These are phyloP conservation scores for Ruditapes philippinarum DNA, from an alignment of 1,140 invertebrate genomes.

Conservation along the genomic window DNA sequence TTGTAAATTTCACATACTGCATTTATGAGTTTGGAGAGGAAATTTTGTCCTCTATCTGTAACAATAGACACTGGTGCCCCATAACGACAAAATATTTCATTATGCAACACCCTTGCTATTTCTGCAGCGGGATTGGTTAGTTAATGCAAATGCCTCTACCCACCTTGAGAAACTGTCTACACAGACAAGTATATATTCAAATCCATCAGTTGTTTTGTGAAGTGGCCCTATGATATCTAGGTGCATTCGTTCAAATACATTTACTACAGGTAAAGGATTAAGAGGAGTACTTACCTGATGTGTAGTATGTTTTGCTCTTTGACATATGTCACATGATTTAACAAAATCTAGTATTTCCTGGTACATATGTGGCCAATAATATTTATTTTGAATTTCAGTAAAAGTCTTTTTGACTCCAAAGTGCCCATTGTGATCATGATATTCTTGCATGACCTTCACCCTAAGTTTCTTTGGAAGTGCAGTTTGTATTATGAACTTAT, in stretches of 20 bases:
- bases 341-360: conserved; percentile 18
- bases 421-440: conserved; percentile 64
- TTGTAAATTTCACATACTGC: conserved; percentile 71
- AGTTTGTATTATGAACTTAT: conserved; percentile 28
- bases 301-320: background rate
- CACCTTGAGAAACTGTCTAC: conserved; percentile 52
- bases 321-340: conserved; percentile 39
- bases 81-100: conserved; percentile 61
- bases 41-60: conserved; percentile 62
- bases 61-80: conserved; percentile 41
- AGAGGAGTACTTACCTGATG: background rate
- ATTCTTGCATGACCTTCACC: conserved; percentile 42
- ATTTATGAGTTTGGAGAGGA: conserved; percentile 64
- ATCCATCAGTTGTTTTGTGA: conserved; percentile 13
- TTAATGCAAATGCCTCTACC: conserved; percentile 62
- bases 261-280: conserved; percentile 42
- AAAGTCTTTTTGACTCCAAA: conserved; percentile 47
- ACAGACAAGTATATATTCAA: conserved; percentile 29
- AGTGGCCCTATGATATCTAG: conserved; percentile 66
- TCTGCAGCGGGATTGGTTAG: conserved; percentile 45
- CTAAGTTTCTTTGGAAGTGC: conserved; percentile 58
- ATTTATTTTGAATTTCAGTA: conserved; percentile 46
- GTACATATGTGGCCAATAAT: conserved; percentile 56
- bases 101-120: conserved; percentile 28
- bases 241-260: conserved; percentile 46